These are phyloP conservation scores for Acinonyx jubatus DNA, from an alignment of 2,113 vertebrate genomes.

Conservation along the genomic window DNA sequence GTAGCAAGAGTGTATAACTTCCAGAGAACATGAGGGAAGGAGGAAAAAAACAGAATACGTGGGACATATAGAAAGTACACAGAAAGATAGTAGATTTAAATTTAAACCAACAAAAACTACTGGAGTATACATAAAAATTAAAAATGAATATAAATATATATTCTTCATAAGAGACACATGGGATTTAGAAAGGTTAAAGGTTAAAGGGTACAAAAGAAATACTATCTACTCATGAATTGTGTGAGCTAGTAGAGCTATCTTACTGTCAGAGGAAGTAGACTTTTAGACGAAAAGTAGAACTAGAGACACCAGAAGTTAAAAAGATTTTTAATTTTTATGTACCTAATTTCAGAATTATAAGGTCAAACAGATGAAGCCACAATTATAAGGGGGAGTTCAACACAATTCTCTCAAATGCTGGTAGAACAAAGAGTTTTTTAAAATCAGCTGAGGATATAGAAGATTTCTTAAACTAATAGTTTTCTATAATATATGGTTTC, in stretches of 20 bases:
- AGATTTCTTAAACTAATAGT: background rate
- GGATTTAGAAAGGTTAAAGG: background rate
- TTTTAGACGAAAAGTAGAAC: background rate
- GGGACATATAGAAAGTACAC: background rate
- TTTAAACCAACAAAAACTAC: background rate
- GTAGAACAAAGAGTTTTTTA: background rate
- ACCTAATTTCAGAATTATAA: background rate
- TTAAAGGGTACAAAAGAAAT: background rate
- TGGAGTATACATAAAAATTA: background rate
- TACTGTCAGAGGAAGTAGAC: background rate
- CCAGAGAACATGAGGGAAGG: background rate
- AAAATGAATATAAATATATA: background rate
- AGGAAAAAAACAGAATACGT: background rate
- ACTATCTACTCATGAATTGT: background rate
- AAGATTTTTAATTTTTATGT: background rate
- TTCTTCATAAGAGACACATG: background rate
- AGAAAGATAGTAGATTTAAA: background rate
- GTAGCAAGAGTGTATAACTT: background rate
- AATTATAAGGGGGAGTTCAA: background rate
- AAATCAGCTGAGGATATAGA: background rate
- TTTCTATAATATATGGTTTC: background rate
- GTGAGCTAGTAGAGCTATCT: background rate
- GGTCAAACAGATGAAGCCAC: background rate
- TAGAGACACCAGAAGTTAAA: background rate
- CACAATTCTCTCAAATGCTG: background rate